phyloP scores from a whole-genome alignment of 2,888 invertebrate species.

The Dolomedes plantarius region DNA sequence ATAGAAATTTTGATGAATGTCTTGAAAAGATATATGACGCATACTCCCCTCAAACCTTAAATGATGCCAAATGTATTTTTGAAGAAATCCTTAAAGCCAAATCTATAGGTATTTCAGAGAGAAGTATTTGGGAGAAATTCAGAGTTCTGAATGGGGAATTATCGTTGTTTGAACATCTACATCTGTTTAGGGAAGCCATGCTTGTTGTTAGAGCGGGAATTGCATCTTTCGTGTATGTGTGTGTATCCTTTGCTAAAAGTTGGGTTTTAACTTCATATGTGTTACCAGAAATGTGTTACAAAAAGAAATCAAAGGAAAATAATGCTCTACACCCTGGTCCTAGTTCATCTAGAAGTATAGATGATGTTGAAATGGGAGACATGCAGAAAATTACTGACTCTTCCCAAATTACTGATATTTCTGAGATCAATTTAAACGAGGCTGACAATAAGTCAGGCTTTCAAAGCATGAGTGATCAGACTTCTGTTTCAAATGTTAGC shows the following conservation, averaged over 20 bases:
- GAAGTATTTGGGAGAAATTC: constrained; percentile 31
- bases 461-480: too few relatives aligned
- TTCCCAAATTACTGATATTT: too few relatives aligned
- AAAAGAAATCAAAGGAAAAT: neutral
- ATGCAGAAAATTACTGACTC: neutral
- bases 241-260: constrained; percentile 4
- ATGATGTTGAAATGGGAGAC: neutral
- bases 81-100: neutral
- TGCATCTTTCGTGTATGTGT: constrained; percentile 38
- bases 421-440: too few relatives aligned
- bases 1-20: neutral
- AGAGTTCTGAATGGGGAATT: constrained; percentile 28
- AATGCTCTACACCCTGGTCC: neutral
- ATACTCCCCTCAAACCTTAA: constrained; percentile 25
- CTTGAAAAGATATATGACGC: constrained; percentile 15
- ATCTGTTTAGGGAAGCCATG: constrained; percentile 7
- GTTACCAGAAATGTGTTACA: neutral
- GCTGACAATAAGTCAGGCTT: too few relatives aligned
- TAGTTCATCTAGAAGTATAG: neutral
- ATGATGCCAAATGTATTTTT: constrained; percentile 46
- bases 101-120: constrained; percentile 22
- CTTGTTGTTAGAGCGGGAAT: constrained; percentile 38
- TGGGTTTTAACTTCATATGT: constrained; percentile 33
- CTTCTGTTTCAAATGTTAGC: neutral
- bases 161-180: constrained; percentile 26